Conservation (phyloP, 1,140 invertebrate species). For the Drosophila pachea region DNA sequence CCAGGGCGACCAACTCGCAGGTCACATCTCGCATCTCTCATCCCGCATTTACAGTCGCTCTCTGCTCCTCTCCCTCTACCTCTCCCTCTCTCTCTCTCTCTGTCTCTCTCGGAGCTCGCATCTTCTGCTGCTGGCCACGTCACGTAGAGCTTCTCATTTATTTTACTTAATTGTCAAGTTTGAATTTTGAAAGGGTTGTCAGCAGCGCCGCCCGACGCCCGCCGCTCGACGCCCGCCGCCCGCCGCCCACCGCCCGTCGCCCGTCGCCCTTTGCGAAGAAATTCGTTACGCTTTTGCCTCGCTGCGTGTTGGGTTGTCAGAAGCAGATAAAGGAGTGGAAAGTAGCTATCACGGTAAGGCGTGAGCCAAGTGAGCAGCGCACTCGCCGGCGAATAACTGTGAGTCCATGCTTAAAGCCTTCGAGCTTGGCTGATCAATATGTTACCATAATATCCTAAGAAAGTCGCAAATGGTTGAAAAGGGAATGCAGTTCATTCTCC, state of each 20-base stretch:
- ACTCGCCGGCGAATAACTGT: conserved; percentile 20
- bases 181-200: conserved; percentile 72
- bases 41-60: neutral
- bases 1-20: conserved; percentile 29
- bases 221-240: neutral
- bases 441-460: too few relatives aligned
- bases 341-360: conserved; percentile 12
- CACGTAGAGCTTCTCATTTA: conserved; percentile 72
- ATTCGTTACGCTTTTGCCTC: conserved; percentile 57
- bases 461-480: too few relatives aligned
- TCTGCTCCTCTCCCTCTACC: neutral
- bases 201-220: conserved; percentile 20
- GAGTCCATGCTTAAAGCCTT: conserved; percentile 16
- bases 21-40: conserved; percentile 40
- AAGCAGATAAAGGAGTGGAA: conserved; percentile 21
- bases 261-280: conserved; percentile 12
- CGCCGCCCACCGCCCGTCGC: neutral
- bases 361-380: conserved; percentile 15
- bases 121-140: conserved; percentile 58
- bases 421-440: neutral
- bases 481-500: too few relatives aligned
- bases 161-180: conserved; percentile 77
- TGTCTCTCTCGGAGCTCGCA: conserved; percentile 26
- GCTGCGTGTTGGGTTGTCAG: conserved; percentile 32
- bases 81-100: neutral